These are phyloP conservation scores for Dryadula phaetusa DNA, from an alignment of 2,888 invertebrate genomes.

Conservation along the genomic window DNA sequence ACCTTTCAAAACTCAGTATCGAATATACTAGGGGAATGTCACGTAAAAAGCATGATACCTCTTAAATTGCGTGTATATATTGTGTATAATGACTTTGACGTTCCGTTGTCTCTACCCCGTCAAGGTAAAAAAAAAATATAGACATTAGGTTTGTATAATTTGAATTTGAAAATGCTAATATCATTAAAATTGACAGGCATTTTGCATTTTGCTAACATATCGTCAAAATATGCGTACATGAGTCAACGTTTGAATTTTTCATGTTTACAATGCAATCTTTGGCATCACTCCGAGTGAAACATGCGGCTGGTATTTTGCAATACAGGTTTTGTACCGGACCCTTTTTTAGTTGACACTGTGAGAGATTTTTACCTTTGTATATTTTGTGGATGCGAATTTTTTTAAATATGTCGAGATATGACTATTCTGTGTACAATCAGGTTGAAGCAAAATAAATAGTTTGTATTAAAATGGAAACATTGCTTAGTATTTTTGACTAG, in stretches of 20 bases:
- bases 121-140: too few species aligned
- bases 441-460: too few species aligned
- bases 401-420: background rate
- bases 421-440: too few species aligned
- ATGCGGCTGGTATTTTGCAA: conserved; percentile 13
- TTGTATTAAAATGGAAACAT: too few species aligned
- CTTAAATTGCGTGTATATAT: too few species aligned
- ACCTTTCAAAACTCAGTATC: too few species aligned
- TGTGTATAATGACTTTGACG: too few species aligned
- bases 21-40: too few species aligned
- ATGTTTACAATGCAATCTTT: conserved; percentile 22
- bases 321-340: conserved; percentile 14
- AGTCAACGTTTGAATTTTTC: conserved; percentile 9
- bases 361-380: conserved; percentile 5
- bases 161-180: background rate
- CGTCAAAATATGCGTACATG: background rate
- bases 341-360: conserved; percentile 1
- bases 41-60: too few species aligned
- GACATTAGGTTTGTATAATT: too few species aligned
- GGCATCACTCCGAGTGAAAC: conserved; percentile 22
- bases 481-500: too few species aligned
- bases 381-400: background rate
- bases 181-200: background rate
- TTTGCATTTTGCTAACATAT: background rate
- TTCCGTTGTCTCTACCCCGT: too few species aligned